Evolutionary conservation across 2,113 vertebrate species (phyloP), one percentile per base, ranked within the genome.

Genomic region (Micronisus gabar): DNA sequence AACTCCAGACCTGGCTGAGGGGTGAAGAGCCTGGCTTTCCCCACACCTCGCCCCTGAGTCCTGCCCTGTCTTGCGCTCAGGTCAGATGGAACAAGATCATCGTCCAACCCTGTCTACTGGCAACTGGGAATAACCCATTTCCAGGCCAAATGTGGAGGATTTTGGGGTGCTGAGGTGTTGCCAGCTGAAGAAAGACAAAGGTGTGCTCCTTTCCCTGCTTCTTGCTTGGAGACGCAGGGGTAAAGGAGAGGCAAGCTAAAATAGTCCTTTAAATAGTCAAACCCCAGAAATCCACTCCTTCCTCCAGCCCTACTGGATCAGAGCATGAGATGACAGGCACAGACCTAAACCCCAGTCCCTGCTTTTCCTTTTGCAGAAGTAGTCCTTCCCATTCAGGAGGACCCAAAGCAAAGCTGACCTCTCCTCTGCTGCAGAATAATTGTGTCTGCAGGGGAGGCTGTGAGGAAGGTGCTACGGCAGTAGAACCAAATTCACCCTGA

Each of bases 31-130:
- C 13, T 32, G 55, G 16, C 3, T 67, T 88, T 74, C 27, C 10
- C 8, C 11, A 11, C 4, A 4, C 1, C 7, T 50, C 15, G 15
- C 15, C n/a, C 20, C 36, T 3, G 20, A 34, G 52, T 13, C 17
- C 29, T 56, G 38, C 15, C 27, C 53, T 70, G 52, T 41, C 65
- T 68, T 55, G 15, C 8, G 2, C 3, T 72, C 1, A 1, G 66
- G 43, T n/a, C 34, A 4, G 13, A 6, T n/a, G 41, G 23, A 65
- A 9, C 26, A 47, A 78, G 11, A 19, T 17, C 7, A 0, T 21
- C 1, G 3, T 53, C 55, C 83, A 50, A 2, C 20, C 8, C 17
- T 29, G 32, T 22, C 63, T 34, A 4, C 18, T 6, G 6, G 45
- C 36, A 48, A 21, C 17, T 11, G 27, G 53, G 32, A 71, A 30